A percentile compares a stretch with the other conserved stretches of the same genome.
These are phyloP conservation scores for Drosophila prolongata DNA, from an alignment of 2,888 invertebrate species.

Conservation along the genomic window DNA sequence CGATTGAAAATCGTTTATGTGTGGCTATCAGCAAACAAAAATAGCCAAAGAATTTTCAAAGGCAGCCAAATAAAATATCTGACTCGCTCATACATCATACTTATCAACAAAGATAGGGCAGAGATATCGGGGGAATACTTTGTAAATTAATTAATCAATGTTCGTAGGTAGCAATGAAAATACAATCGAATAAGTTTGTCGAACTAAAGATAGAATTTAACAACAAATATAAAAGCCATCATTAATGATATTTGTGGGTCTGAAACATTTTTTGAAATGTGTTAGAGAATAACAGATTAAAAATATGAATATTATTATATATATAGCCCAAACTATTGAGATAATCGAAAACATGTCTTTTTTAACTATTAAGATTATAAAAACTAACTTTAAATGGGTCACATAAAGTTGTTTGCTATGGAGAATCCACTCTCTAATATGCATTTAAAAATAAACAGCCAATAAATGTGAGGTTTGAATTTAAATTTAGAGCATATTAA, in stretches of 20 bases:
- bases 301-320: neutral
- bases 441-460: neutral
- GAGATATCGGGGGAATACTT: conserved; percentile 18
- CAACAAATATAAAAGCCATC: neutral
- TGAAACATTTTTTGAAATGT: neutral
- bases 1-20: conserved; percentile 20
- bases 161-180: conserved; percentile 15
- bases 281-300: neutral
- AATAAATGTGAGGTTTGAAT: neutral
- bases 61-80: conserved; percentile 33
- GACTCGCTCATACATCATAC: conserved; percentile 36
- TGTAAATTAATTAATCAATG: conserved; percentile 43
- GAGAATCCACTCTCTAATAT: neutral
- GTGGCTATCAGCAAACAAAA: conserved; percentile 21
- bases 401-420: neutral
- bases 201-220: neutral
- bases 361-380: too few relatives aligned
- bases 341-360: neutral
- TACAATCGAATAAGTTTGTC: conserved; percentile 19
- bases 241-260: neutral
- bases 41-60: conserved; percentile 20
- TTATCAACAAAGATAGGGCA: conserved; percentile 27
- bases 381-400: neutral
- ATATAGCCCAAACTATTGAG: neutral
- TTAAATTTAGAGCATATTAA: neutral